phyloP scores from a whole-genome alignment of 2,888 invertebrate species.

The Allophyes oxyacanthae region DNA sequence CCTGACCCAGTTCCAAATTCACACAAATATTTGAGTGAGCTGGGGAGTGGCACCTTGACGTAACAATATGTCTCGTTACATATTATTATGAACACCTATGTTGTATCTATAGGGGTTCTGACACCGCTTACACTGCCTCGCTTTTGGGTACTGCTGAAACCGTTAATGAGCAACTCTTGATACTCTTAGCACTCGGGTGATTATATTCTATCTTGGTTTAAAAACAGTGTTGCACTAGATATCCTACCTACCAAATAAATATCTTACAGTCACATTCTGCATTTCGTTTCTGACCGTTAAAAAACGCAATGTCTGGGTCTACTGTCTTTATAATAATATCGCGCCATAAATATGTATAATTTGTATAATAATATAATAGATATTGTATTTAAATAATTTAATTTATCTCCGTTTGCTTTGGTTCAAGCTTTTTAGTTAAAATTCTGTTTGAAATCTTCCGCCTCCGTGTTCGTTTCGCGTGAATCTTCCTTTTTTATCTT shows the following conservation, averaged over 20 bases:
- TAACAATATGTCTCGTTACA: slow-evolving; percentile 68
- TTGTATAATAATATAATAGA: background rate
- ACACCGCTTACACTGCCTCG: slow-evolving; percentile 15
- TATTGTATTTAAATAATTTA: slow-evolving; percentile 11
- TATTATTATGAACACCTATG: slow-evolving; percentile 44
- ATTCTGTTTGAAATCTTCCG: slow-evolving; percentile 29
- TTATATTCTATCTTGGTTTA: too few relatives aligned
- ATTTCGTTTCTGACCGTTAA: too few relatives aligned
- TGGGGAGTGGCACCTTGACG: slow-evolving; percentile 77
- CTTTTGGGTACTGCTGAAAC: slow-evolving; percentile 10
- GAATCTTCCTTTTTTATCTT: slow-evolving; percentile 47
- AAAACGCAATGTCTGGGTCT: too few relatives aligned
- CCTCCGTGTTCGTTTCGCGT: slow-evolving; percentile 22
- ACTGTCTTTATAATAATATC: too few relatives aligned
- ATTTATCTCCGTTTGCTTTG: slow-evolving; percentile 13
- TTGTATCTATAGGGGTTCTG: slow-evolving; percentile 25
- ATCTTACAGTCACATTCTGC: too few relatives aligned
- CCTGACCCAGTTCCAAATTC: slow-evolving; percentile 77
- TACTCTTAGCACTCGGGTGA: background rate
- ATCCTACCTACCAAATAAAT: too few relatives aligned
- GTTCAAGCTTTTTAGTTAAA: slow-evolving; percentile 18
- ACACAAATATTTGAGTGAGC: slow-evolving; percentile 77
- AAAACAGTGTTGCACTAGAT: too few relatives aligned
- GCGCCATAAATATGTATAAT: too few relatives aligned
- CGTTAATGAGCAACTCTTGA: slow-evolving; percentile 5